Evolutionary conservation across 2,888 invertebrate species (phyloP), one percentile per base, ranked within the genome.

Genomic region (Drosophila villosipedis): DNA sequence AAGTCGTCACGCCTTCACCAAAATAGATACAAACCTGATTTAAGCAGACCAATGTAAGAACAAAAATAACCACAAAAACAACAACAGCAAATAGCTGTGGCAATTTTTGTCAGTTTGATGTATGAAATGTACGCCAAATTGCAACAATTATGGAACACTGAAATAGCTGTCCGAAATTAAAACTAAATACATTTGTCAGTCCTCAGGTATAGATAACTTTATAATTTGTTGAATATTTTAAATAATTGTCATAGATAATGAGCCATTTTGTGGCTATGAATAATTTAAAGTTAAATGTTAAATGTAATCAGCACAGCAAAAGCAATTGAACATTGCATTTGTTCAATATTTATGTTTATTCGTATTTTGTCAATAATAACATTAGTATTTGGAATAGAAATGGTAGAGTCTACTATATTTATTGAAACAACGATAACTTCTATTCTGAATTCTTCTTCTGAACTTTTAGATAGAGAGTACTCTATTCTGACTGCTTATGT

Each of bases 1-100:
- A 83, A 87, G 85, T 85, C 90, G 85, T 89, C 76, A 76, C 82
- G 66, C 84, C 74, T 77, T 50, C 37, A 28, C 16, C 49, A 6
- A 6, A 5, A 16, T 16, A 22, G 31, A 35, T 47, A 63, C 16
- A 30, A 1, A 63, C 75, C 79, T 79, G 79, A 77, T 61, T 58
- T 49, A 31, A 12, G 37, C 39, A 43, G 3, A 30, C 35, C 63
- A 37, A 37, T 58, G n/a, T 12, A 22, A 22, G 90, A 14, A 35
- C 14, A 35, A 35, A 5, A 22, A 43, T 0, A 43, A 12, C 50
- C 43, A 16, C n/a, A 68, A 14, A 37, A 52, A 52, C 41, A 22
- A 12, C 37, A 57, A 37, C 59, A 16, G 4, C 28, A 22, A 22
- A 22, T 22, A 43, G 22, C 12, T 43, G 22, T 22, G 52, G 35